Evolutionary conservation across 2,113 vertebrate species (phyloP).

Genomic region (Protobothrops mucrosquamatus): DNA sequence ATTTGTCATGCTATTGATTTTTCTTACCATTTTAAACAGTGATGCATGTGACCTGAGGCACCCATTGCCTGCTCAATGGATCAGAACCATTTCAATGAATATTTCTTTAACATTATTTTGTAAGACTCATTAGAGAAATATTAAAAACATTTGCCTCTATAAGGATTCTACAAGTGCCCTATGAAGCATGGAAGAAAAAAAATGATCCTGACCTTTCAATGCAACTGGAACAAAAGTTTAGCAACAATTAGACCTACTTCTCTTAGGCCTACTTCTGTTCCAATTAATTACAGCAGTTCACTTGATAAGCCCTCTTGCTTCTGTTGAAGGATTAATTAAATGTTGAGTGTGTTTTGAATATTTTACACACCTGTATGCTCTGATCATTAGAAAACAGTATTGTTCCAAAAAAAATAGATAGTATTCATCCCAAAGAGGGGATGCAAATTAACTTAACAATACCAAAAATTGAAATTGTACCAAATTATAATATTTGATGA

Average conservation of each 20-base stretch:
- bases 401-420: neutral
- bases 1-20: neutral
- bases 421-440: neutral
- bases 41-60: neutral
- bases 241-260: neutral
- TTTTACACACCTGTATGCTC: slow-evolving; percentile 2
- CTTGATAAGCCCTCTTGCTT: neutral
- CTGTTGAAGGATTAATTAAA: slow-evolving; percentile 15
- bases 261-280: neutral
- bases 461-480: neutral
- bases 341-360: neutral
- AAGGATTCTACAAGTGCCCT: neutral
- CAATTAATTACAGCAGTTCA: neutral
- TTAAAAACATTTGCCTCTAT: neutral
- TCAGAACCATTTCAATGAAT: neutral
- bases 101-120: neutral
- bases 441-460: neutral
- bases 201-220: neutral
- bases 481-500: neutral
- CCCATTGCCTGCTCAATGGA: neutral
- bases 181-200: neutral
- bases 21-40: neutral
- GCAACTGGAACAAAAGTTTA: neutral
- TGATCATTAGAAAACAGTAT: neutral
- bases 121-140: neutral